These are phyloP conservation scores for Drosophila glabriapex DNA, from an alignment of 2,888 invertebrate genomes.

Conservation along the genomic window DNA sequence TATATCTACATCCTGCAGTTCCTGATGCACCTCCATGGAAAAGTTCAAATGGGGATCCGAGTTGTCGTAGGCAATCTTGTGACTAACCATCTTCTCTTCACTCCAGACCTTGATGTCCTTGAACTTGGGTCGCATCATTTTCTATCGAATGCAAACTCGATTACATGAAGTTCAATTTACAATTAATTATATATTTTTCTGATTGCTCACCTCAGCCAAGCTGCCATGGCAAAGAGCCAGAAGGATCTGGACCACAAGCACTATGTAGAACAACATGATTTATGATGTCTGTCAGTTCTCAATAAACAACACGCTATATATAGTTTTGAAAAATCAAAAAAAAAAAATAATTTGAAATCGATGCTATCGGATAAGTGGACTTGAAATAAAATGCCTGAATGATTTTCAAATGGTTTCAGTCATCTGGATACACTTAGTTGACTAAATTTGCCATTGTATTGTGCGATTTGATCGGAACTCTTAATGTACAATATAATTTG, in stretches of 20 bases:
- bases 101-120: slow-evolving; percentile 82
- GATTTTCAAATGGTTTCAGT: slow-evolving; percentile 35
- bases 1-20: slow-evolving; percentile 73
- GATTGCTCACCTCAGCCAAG: slow-evolving; percentile 68
- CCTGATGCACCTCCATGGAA: slow-evolving; percentile 78
- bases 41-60: slow-evolving; percentile 82
- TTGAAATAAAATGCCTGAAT: slow-evolving; percentile 42
- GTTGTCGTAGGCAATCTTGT: slow-evolving; percentile 74
- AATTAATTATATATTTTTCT: not conserved
- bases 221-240: slow-evolving; percentile 46
- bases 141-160: slow-evolving; percentile 55
- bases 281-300: slow-evolving; percentile 29
- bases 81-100: slow-evolving; percentile 77
- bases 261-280: slow-evolving; percentile 52
- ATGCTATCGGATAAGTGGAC: slow-evolving; percentile 52
- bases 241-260: slow-evolving; percentile 55
- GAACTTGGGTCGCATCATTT: slow-evolving; percentile 82
- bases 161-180: not conserved
- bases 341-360: slow-evolving; percentile 30
- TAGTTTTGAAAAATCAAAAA: slow-evolving; percentile 32
- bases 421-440: slow-evolving; percentile 40
- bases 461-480: slow-evolving; percentile 20
- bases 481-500: slow-evolving; percentile 60
- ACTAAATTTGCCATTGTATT: slow-evolving; percentile 40
- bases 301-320: slow-evolving; percentile 44